Evolutionary conservation across 1,140 invertebrate genomes (phyloP), one percentile per base, ranked within the genome.

Genomic region (Zaprionus ornatus): DNA sequence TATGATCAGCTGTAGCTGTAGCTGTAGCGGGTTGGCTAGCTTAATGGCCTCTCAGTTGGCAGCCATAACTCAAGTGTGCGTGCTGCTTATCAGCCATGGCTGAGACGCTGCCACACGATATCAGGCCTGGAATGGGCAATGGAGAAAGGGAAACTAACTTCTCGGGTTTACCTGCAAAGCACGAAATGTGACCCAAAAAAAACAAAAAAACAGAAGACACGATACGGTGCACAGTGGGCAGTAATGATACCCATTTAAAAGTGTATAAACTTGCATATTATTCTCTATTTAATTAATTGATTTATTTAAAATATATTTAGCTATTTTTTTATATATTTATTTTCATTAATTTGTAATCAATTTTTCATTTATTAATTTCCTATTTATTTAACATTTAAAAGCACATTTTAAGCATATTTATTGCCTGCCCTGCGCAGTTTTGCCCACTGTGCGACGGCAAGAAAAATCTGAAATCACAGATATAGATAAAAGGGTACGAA

Each of bases 391-490:
- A 21, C 9, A 3, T 50, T 54, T 54, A 2, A 32, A n/a, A 12
- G 23, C 27, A 2, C 3, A n/a, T 32, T 55, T n/a, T 17, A n/a
- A 55, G 32, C 4, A 54, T 27, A 13, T 25, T 29, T 12, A 52
- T 55, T 29, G 12, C n/a, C 9, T n/a, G n/a, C n/a, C n/a, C n/a
- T n/a, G n/a, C n/a, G 13, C n/a, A 3, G 10, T 37, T 37, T 55
- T 42, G 12, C 35, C 54, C 54, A 66, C 54, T 66, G 64, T 66
- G 17, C 50, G 37, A 52, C 19, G 50, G 37, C 42, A 78, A 56
- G 84, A 74, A 81, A 87, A 90, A 90, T 88, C 78, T 72, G 52
- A 79, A 90, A 90, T 86, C 86, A 80, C 73, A 82, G 85, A 90
- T 90, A 68, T 60, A 75, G 79, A 85, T 90, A 90, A 90, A 75